Base-by-base conservation (phyloP, 2,113 vertebrate species). In the Vulpes vulpes region DNA sequence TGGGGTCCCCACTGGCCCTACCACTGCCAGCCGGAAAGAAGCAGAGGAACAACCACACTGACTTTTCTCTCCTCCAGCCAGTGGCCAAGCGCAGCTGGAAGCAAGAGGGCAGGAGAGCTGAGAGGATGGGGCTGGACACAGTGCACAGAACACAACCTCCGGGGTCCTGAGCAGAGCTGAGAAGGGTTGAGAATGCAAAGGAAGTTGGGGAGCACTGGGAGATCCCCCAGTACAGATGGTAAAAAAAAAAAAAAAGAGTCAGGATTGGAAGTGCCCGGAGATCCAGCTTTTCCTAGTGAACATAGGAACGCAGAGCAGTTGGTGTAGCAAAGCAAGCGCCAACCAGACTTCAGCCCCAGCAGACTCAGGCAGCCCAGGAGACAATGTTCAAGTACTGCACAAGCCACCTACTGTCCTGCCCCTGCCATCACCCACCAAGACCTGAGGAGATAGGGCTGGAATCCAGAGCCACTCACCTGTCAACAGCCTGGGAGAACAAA, bases 151-250 rank as follows among this genome's bases (percentile, higher is more conserved):
- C 53, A 62, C 7, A 74, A 67, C 7, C n/a, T 65, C 79, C 5
- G 20, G 67, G 64, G n/a, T 17, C 23, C 59, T 9, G 12, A 35
- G 30, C 15, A 10, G 1, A n/a, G 60, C 15, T 0, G 32, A 91
- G n/a, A 80, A 22, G 12, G n/a, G 15, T 0, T 0, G 4, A 60
- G 57, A 71, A 43, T 2, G 5, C 62, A 14, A 12, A 14, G 30
- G 27, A 67, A 19, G 0, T 38, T 27, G 49, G 51, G 27, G 19
- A 14, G 17, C 23, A 35, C 0, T 5, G 35, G 55, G 62, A 74
- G 49, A 78, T 30, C 32, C 38, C 4, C 59, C 53, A 22, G 64
- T 35, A 23, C 32, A 30, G 65, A 59, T 3, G 22, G 38, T 6
- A 43, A 78, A 30, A 23, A 43, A 74, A 73, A 8, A 23, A 23